Evolutionary conservation across 1,140 invertebrate genomes (phyloP).

Genomic region (Conopomorpha cramerella): DNA sequence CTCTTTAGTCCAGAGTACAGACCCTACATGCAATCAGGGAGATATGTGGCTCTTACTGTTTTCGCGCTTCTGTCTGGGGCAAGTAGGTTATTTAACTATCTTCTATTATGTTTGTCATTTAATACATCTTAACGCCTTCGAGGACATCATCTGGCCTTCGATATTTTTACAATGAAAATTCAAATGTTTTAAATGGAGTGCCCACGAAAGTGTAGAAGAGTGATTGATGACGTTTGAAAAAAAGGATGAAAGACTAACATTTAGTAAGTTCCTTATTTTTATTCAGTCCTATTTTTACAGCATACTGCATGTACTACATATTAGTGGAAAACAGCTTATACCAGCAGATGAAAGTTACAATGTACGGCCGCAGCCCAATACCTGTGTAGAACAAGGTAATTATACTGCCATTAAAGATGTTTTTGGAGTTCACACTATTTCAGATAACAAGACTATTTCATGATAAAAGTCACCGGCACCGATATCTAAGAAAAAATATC

Average conservation of each 20-base stretch:
- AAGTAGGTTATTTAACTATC: constrained; percentile 12
- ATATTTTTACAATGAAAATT: constrained; percentile 10
- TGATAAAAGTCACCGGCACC: no score
- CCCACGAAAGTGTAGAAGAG: no score
- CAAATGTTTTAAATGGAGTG: no score
- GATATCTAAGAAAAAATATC: no score
- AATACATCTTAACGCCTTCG: neutral
- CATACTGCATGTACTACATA: constrained; percentile 33
- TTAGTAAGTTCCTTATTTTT: neutral
- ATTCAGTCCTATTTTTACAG: constrained; percentile 17
- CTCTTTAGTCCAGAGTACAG: constrained; percentile 26
- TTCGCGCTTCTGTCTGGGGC: constrained; percentile 19
- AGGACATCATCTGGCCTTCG: neutral
- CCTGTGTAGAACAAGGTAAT: no score
- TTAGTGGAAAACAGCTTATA: constrained; percentile 26
- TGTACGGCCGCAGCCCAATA: no score
- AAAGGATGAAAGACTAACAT: no score
- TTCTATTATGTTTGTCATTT: neutral
- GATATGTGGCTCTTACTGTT: constrained; percentile 17
- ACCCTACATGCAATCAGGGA: constrained; percentile 12
- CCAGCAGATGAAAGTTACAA: neutral
- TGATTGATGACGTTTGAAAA: no score
- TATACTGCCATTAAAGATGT: no score
- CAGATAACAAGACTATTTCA: no score
- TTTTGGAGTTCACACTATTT: no score